These are phyloP conservation scores for Melanotaenia pygmaea DNA, from an alignment of 2,797 vertebrate genomes.

Conservation along the genomic window DNA sequence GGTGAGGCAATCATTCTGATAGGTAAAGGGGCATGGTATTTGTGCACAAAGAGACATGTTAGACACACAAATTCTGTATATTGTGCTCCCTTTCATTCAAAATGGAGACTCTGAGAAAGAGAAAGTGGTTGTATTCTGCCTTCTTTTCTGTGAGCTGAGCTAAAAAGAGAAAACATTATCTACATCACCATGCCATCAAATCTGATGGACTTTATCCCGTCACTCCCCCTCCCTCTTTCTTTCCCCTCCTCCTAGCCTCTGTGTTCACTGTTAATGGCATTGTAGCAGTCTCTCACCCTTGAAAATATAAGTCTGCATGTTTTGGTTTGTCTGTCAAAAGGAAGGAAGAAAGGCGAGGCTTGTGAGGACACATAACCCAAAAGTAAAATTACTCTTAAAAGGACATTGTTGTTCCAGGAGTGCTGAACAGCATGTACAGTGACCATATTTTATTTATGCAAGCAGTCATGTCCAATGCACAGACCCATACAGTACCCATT, in stretches of 20 bases:
- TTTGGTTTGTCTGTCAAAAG: conserved; percentile 64
- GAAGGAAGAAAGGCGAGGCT: conserved; percentile 34
- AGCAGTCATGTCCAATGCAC: conserved; percentile 57
- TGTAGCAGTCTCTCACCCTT: conserved; percentile 74
- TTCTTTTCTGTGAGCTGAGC: conserved; percentile 73
- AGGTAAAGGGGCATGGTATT: conserved; percentile 68
- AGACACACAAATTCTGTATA: conserved; percentile 57
- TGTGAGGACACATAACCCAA: conserved; percentile 36
- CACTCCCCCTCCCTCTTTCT: conserved; percentile 43
- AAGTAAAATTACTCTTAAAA: conserved; percentile 76
- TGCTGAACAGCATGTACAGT: conserved; percentile 62
- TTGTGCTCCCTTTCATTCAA: conserved; percentile 66
- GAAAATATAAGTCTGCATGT: conserved; percentile 67
- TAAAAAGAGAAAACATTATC: conserved; percentile 81
- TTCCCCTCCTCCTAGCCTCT: conserved; percentile 53
- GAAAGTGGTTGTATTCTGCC: conserved; percentile 70
- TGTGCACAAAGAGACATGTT: conserved; percentile 69
- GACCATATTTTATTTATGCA: conserved; percentile 72
- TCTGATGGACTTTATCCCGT: conserved; percentile 77
- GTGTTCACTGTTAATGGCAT: conserved; percentile 75
- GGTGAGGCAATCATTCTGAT: conserved; percentile 68
- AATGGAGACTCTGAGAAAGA: conserved; percentile 59
- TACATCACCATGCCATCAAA: conserved; percentile 83
- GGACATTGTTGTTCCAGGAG: conserved; percentile 72
- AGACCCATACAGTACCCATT: conserved; percentile 44